phyloP scores from a whole-genome alignment of 2,797 vertebrate genomes.

The Semaprochilodus insignis region DNA sequence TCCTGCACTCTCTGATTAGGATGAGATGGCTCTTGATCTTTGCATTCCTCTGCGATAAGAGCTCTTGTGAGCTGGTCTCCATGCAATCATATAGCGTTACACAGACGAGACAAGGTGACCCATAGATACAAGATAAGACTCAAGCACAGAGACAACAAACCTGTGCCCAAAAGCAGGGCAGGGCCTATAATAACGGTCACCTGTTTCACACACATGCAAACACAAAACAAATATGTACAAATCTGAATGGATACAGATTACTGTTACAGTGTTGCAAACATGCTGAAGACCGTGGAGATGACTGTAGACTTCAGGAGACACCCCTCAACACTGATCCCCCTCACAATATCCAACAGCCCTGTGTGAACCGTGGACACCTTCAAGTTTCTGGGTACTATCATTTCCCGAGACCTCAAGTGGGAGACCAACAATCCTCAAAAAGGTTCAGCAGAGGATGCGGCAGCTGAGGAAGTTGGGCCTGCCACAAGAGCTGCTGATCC shows the following conservation, averaged over 20 bases:
- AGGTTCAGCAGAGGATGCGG: too few species aligned
- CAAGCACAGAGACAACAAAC: neutral
- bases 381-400: too few species aligned
- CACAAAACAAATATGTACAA: neutral
- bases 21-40: neutral
- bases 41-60: neutral
- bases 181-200: neutral
- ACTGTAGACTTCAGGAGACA: too few species aligned
- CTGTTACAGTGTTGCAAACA: neutral
- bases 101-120: neutral
- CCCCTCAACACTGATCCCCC: too few species aligned
- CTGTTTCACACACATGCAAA: neutral
- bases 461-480: too few species aligned
- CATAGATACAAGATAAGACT: slow-evolving; percentile 38
- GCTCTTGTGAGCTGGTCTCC: neutral
- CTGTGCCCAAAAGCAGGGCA: neutral
- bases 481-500: too few species aligned
- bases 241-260: neutral
- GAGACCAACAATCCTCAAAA: too few species aligned
- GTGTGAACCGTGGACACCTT: too few species aligned
- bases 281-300: too few species aligned
- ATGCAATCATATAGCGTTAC: slow-evolving; percentile 8
- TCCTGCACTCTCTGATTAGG: neutral
- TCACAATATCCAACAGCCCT: too few species aligned
- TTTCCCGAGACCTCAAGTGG: too few species aligned